Conservation (phyloP, 2,888 invertebrate genomes). For the Lasioglossum lativentre region DNA sequence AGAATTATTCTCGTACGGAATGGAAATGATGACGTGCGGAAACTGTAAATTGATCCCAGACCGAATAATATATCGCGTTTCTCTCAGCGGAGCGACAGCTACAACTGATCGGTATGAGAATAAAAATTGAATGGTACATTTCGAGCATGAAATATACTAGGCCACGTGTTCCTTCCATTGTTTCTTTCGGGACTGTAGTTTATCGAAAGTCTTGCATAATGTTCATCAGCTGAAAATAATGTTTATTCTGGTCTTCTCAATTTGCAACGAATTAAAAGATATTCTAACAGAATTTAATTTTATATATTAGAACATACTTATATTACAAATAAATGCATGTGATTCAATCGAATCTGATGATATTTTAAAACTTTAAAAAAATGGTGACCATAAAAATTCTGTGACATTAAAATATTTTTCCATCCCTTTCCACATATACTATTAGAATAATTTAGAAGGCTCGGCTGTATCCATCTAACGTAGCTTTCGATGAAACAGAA, state of each 20-base stretch:
- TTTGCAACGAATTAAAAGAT: background rate
- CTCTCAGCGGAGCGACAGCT: conserved; percentile 40
- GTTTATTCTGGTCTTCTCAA: background rate
- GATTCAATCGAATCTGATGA: too few species aligned
- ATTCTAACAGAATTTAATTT: too few species aligned
- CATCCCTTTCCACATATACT: background rate
- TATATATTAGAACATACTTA: too few species aligned
- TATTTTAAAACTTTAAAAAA: background rate
- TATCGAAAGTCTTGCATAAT: background rate
- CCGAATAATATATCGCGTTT: conserved; percentile 52
- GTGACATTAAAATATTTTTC: background rate
- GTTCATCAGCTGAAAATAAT: background rate
- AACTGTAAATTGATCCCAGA: conserved; percentile 59
- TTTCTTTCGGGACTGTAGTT: background rate
- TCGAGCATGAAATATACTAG: conserved; percentile 38
- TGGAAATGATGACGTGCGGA: conserved; percentile 63
- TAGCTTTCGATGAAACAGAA: too few species aligned
- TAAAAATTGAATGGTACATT: conserved; percentile 62
- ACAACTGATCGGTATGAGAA: conserved; percentile 57
- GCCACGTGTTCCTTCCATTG: background rate
- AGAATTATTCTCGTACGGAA: conserved; percentile 62
- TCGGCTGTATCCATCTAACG: too few species aligned
- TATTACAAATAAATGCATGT: too few species aligned
- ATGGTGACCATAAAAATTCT: background rate
- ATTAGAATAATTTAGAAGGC: background rate